Evolutionary conservation across 1,140 invertebrate genomes (phyloP), one percentile per base, ranked within the genome.

Genomic region (Aporrectodea caliginosa): DNA sequence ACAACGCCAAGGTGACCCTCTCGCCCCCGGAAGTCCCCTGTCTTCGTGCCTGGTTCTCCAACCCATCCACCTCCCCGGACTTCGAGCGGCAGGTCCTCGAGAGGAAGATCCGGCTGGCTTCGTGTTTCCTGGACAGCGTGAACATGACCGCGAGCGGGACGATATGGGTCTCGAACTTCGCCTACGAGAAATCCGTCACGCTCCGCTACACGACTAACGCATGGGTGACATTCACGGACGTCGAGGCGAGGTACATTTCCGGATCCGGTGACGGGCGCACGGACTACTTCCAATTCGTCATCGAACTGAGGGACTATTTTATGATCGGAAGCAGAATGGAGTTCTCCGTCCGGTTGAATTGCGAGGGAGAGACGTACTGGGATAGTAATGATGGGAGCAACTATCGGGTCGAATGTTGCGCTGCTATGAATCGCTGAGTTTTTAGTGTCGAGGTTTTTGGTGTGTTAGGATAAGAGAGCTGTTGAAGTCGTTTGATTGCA

Each of bases 181-280:
- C 94, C 85, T 98, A 94, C 87, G 92, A 97, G 84, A 98, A 98
- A 89, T 92, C 91, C 31, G 95, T 98, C 16, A 91, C 93, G 82
- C 91, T 97, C 70, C 91, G 96, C 72, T 97, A 96, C 86, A 93
- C 93, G 0, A 90, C 93, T 81, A 94, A 97, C 86, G 91, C 91
- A 30, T 98, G 96, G 96, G 90, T 90, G 78, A 94, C 92, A 34
- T 94, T 91, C 86, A 91, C 92, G 34, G 96, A 98, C 83, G 89
- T 95, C 43, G 84, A 83, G 6, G 90, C 94, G 0, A 92, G 90
- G 1, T 98, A 98, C 86, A 92, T 96, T 43, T 90, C 92, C 58
- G 93, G 94, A 83, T 96, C 95, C 0, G 95, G 94, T 87, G 95
- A 98, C 84, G 95, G 95, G 0, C 94, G 95, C 82, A 96, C 95